Evolutionary conservation across 2,888 invertebrate species (phyloP).

Genomic region (Baccha elongata): DNA sequence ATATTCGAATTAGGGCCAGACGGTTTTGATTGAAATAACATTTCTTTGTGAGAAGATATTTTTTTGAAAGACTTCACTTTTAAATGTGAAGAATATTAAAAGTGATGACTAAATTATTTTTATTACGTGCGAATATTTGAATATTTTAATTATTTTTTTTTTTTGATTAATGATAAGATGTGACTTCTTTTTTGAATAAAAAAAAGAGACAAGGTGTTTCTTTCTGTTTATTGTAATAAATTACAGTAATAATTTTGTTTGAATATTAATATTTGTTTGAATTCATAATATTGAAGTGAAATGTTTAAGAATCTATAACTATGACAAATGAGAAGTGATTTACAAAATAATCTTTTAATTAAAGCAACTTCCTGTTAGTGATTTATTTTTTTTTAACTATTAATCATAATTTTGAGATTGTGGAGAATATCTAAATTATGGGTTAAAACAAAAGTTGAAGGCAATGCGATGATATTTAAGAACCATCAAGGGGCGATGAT

Average conservation of each 20-base stretch:
- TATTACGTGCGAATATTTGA: slow-evolving; percentile 20
- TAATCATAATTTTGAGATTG: not conserved
- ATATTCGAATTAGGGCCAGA: slow-evolving; percentile 23
- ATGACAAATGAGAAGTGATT: slow-evolving; percentile 16
- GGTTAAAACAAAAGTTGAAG: too few relatives aligned
- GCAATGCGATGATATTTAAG: too few relatives aligned
- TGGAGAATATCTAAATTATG: not conserved
- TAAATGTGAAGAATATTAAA: not conserved
- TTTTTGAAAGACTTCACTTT: not conserved
- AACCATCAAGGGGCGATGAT: too few relatives aligned
- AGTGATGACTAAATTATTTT: slow-evolving; percentile 13
- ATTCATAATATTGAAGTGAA: slow-evolving; percentile 1
- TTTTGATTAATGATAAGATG: not conserved
- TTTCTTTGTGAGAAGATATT: not conserved
- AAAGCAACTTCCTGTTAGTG: not conserved
- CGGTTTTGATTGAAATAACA: not conserved
- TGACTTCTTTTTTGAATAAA: not conserved
- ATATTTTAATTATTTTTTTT: not conserved
- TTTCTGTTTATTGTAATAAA: slow-evolving; percentile 17
- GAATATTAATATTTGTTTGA: slow-evolving; percentile 10
- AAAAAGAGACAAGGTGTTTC: not conserved
- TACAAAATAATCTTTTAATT: slow-evolving; percentile 5
- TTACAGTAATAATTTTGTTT: not conserved
- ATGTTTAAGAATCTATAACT: not conserved
- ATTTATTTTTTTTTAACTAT: not conserved